Evolutionary conservation across 2,113 vertebrate species (phyloP).

Genomic region (Emberiza fucata): DNA sequence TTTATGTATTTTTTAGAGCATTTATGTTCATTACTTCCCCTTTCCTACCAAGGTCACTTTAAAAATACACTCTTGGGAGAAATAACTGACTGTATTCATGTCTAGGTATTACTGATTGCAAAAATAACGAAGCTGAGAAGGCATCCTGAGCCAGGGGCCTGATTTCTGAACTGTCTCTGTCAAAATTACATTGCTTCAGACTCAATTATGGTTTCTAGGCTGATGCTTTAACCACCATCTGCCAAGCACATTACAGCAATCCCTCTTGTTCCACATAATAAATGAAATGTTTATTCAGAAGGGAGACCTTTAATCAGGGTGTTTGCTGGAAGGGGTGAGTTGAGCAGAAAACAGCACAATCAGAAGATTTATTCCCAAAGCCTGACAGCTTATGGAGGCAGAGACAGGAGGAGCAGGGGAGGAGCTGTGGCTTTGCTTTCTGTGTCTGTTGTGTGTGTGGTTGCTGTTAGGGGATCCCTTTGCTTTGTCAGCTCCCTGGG

Average conservation of each 20-base stretch:
- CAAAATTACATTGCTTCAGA: not conserved
- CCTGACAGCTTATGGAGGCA: not conserved
- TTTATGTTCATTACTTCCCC: slow-evolving; percentile 1
- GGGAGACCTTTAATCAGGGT: not conserved
- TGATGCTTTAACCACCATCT: not conserved
- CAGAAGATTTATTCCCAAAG: not conserved
- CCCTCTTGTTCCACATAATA: not conserved
- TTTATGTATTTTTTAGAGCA: not conserved
- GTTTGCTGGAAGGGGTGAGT: not conserved
- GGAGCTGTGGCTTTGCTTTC: not conserved
- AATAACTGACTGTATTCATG: not conserved
- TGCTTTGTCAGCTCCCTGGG: not conserved
- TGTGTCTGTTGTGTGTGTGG: not conserved
- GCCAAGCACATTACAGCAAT: not conserved
- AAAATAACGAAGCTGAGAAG: not conserved
- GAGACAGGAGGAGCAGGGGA: not conserved
- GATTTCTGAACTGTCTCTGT: not conserved
- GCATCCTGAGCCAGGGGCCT: slow-evolving; percentile 1
- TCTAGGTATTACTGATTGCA: not conserved
- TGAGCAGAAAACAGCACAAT: not conserved
- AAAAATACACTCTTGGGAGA: slow-evolving; percentile 21
- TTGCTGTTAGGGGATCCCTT: not conserved
- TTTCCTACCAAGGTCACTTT: not conserved
- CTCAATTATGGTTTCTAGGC: not conserved
- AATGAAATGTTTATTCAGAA: not conserved